Evolutionary conservation across 2,113 vertebrate genomes (phyloP).

Genomic region (Bos indicus): DNA sequence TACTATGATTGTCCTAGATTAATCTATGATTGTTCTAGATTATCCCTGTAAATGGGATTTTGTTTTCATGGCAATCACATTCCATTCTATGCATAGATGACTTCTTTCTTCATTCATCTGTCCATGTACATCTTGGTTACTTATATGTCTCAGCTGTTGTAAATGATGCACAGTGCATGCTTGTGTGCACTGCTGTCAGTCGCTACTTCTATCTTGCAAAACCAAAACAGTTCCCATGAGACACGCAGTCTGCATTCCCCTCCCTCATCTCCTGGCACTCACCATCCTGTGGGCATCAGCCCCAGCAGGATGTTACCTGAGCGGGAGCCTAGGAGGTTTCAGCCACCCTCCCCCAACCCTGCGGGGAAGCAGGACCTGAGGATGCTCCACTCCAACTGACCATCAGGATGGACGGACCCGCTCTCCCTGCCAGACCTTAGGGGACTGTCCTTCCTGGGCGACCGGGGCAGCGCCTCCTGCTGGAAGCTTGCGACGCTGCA

Average conservation of each 20-base stretch:
- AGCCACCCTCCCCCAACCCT: not conserved
- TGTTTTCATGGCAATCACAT: not conserved
- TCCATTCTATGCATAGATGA: not conserved
- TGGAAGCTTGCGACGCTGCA: not conserved
- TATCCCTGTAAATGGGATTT: not conserved
- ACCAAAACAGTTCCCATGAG: not conserved
- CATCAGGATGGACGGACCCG: not conserved
- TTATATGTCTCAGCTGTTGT: not conserved
- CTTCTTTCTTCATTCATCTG: not conserved
- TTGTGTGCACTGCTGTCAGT: not conserved
- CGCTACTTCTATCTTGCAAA: not conserved
- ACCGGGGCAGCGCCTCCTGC: not conserved
- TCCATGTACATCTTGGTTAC: not conserved
- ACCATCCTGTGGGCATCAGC: not conserved
- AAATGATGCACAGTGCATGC: not conserved
- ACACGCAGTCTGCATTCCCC: not conserved
- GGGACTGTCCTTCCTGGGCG: not conserved
- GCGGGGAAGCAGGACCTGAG: not conserved
- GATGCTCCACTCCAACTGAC: not conserved
- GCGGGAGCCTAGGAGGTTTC: not conserved
- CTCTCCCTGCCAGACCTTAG: too few relatives aligned
- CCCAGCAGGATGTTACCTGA: not conserved
- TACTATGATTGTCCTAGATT: not conserved
- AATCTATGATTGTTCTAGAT: not conserved
- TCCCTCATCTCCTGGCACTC: not conserved